A percentile compares a stretch with the other conserved stretches of the same genome.
Conservation (phyloP, 2,888 invertebrate species). For the Trileptium ribeirensis region DNA sequence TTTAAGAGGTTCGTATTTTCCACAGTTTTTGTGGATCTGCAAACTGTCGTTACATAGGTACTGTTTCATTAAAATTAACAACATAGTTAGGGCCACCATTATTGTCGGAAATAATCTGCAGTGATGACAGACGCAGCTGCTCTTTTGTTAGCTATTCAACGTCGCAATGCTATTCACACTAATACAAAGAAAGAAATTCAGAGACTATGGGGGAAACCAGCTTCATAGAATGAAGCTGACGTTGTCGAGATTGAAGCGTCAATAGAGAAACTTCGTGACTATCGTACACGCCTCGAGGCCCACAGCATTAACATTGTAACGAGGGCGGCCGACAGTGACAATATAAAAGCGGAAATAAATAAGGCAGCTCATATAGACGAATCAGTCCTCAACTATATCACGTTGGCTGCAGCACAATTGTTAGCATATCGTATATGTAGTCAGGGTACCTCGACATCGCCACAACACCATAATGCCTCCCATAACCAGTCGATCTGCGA, state of each 20-base stretch:
- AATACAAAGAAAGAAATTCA: no score
- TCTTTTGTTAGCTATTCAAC: no score
- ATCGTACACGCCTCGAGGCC: not conserved
- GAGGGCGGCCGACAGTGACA: not conserved
- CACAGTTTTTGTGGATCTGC: no score
- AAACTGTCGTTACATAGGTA: no score
- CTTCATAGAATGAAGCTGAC: no score
- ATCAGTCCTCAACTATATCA: not conserved
- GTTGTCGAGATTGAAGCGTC: not conserved
- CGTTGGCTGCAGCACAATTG: not conserved
- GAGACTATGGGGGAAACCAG: no score
- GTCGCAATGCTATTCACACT: no score
- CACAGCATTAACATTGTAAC: not conserved
- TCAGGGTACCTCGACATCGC: not conserved
- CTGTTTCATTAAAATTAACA: no score
- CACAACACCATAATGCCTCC: not conserved
- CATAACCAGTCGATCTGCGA: not conserved
- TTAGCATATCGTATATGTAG: not conserved
- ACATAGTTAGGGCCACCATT: no score
- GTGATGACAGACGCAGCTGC: no score
- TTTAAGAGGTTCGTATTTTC: no score
- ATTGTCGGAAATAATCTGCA: no score
- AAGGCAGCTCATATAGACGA: not conserved
- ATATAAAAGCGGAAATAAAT: not conserved
- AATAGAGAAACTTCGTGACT: not conserved